Evolutionary conservation across 2,888 invertebrate species (phyloP).

Genomic region (Asteroscopus sphinx): DNA sequence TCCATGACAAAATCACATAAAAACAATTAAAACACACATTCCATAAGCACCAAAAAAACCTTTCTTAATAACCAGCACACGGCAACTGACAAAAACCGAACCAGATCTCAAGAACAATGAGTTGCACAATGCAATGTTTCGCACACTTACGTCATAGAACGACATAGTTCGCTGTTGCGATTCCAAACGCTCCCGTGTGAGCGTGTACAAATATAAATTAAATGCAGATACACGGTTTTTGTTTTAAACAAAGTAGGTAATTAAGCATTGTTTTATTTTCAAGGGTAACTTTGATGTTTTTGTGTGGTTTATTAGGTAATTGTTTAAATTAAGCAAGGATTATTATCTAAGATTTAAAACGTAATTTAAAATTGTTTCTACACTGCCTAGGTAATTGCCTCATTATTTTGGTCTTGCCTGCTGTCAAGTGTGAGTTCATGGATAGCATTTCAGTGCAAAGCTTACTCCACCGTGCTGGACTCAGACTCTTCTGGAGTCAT

Average conservation of each 20-base stretch:
- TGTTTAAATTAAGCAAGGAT: constrained; percentile 42
- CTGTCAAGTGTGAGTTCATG: too few species aligned
- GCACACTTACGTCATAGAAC: constrained; percentile 59
- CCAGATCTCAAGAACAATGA: constrained; percentile 60
- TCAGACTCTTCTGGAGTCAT: too few species aligned
- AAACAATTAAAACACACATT: constrained; percentile 12
- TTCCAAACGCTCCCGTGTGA: constrained; percentile 56
- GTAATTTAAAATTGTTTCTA: too few species aligned
- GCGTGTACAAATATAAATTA: constrained; percentile 25
- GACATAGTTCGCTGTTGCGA: constrained; percentile 39
- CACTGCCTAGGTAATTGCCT: too few species aligned
- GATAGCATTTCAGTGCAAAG: too few species aligned
- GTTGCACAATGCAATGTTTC: constrained; percentile 58
- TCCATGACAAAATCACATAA: constrained; percentile 19
- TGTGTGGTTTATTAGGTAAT: constrained; percentile 49
- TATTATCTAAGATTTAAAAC: constrained; percentile 40
- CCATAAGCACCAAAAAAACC: constrained; percentile 10
- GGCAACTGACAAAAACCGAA: constrained; percentile 53
- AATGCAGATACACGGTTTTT: constrained; percentile 37
- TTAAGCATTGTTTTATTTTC: constrained; percentile 52
- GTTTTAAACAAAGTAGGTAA: constrained; percentile 44
- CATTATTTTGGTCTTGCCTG: too few species aligned
- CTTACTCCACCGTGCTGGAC: too few species aligned
- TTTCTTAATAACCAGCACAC: constrained; percentile 47
- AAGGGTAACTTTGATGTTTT: constrained; percentile 48